phyloP scores from a whole-genome alignment of 2,797 vertebrate species.

The Rhinogobio ventralis region DNA sequence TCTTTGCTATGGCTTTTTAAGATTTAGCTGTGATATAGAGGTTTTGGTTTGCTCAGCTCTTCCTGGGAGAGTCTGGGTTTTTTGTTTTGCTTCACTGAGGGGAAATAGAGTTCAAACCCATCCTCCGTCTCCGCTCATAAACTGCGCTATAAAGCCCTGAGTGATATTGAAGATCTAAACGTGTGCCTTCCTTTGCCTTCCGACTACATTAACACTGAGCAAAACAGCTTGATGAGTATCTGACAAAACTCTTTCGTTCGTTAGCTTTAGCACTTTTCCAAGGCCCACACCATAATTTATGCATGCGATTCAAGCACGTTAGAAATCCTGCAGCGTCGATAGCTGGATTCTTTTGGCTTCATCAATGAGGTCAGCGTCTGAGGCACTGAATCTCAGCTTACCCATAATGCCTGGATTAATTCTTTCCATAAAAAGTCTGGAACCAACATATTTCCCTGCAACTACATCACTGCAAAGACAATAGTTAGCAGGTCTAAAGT shows the following conservation, averaged over 20 bases:
- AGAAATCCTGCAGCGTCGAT: slow-evolving; percentile 9
- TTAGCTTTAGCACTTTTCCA: slow-evolving; percentile 37
- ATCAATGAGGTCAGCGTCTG: slow-evolving; percentile 17
- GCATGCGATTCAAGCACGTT: background rate
- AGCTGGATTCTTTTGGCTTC: slow-evolving; percentile 35
- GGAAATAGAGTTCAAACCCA: slow-evolving; percentile 45
- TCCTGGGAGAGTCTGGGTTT: slow-evolving; percentile 25
- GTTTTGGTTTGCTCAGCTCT: slow-evolving; percentile 46
- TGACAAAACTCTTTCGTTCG: background rate
- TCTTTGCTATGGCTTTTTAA: slow-evolving; percentile 37
- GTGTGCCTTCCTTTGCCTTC: slow-evolving; percentile 7
- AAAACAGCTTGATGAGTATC: background rate
- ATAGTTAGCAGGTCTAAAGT: slow-evolving; percentile 37
- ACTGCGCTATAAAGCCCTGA: slow-evolving; percentile 40
- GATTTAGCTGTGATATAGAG: slow-evolving; percentile 25
- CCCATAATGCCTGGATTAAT: slow-evolving; percentile 44
- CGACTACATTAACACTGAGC: slow-evolving; percentile 33
- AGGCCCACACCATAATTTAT: slow-evolving; percentile 16
- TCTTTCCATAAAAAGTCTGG: slow-evolving; percentile 26
- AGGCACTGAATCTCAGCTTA: slow-evolving; percentile 18
- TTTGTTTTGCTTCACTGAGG: slow-evolving; percentile 39
- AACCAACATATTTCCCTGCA: slow-evolving; percentile 37
- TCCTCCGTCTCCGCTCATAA: slow-evolving; percentile 45
- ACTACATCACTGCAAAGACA: slow-evolving; percentile 30
- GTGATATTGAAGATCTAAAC: slow-evolving; percentile 47